A percentile compares a stretch with the other conserved stretches of the same genome.
These are phyloP conservation scores for Lacanobia wlatinum DNA, from an alignment of 2,888 invertebrate genomes.

Conservation along the genomic window DNA sequence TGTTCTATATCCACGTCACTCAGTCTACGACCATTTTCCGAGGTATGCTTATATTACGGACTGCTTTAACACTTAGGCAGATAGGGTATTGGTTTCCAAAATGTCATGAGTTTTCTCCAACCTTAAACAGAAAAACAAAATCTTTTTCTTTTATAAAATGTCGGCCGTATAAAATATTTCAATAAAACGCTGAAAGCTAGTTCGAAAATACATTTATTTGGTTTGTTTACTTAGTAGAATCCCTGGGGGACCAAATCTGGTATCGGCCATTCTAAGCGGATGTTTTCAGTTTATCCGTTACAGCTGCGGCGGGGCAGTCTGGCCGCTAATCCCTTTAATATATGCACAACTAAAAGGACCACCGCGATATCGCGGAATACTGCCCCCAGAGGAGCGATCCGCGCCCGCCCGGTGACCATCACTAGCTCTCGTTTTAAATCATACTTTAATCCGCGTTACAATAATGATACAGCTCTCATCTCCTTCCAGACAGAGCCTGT, in stretches of 20 bases:
- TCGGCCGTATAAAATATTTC: background rate
- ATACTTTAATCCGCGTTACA: slow-evolving; percentile 68
- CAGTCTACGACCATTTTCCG: too few relatives aligned
- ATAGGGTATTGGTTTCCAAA: too few relatives aligned
- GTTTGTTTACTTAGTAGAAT: slow-evolving; percentile 22
- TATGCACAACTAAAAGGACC: slow-evolving; percentile 89
- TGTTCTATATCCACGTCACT: too few relatives aligned
- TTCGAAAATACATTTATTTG: background rate
- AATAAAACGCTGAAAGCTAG: background rate
- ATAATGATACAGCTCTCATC: slow-evolving; percentile 24
- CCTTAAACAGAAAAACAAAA: background rate
- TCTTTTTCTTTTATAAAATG: background rate
- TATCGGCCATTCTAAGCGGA: slow-evolving; percentile 78
- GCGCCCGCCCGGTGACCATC: slow-evolving; percentile 82
- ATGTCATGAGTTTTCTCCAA: background rate
- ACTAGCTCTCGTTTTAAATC: slow-evolving; percentile 66
- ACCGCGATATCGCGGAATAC: slow-evolving; percentile 77
- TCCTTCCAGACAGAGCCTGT: slow-evolving; percentile 25
- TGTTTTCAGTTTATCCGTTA: slow-evolving; percentile 82
- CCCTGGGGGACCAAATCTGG: slow-evolving; percentile 66
- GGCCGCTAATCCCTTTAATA: slow-evolving; percentile 84
- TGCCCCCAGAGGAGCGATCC: slow-evolving; percentile 81
- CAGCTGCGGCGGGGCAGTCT: slow-evolving; percentile 71
- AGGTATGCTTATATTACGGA: too few relatives aligned
- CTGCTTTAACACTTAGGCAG: too few relatives aligned